These are phyloP conservation scores for Rhinopomastus cyanomelas DNA, from an alignment of 2,113 vertebrate species.

Conservation along the genomic window DNA sequence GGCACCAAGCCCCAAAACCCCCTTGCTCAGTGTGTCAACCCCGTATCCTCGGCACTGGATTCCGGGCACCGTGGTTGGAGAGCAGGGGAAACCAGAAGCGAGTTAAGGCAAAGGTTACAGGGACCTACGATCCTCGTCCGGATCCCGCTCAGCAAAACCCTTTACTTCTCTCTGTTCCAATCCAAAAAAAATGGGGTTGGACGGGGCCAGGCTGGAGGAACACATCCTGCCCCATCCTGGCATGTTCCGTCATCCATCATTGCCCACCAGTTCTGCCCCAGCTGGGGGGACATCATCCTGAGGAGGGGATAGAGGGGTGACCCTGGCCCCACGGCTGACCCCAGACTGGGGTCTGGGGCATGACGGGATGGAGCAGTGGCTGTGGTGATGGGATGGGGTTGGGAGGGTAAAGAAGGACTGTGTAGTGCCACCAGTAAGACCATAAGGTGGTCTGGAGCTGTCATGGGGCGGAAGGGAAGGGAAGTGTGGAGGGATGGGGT, in stretches of 20 bases:
- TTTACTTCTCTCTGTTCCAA: constrained; percentile 17
- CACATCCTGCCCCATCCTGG: neutral
- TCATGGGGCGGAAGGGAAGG: neutral
- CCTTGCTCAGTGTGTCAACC: neutral
- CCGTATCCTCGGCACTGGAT: rapidly evolving
- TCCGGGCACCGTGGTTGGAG: neutral
- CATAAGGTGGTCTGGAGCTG: neutral
- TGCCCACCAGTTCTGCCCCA: neutral
- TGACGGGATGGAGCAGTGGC: neutral
- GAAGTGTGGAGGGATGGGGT: constrained; percentile 87
- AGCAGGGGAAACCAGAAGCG: neutral
- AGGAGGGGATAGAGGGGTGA: neutral
- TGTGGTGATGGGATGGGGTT: rapidly evolving
- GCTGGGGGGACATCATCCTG: neutral
- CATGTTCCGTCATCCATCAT: rapidly evolving
- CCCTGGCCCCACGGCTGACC: neutral
- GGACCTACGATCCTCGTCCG: constrained; percentile 16
- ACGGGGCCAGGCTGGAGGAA: neutral
- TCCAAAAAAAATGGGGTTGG: neutral
- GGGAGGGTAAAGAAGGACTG: neutral
- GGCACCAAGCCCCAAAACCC: neutral
- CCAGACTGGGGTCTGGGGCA: rapidly evolving
- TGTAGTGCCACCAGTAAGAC: neutral
- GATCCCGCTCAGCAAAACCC: neutral
- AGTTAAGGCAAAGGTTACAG: neutral